Percentiles rank a stretch among this genome's conserved stretches.
Conservation (phyloP, 2,113 vertebrate species). For the Columba livia region DNA sequence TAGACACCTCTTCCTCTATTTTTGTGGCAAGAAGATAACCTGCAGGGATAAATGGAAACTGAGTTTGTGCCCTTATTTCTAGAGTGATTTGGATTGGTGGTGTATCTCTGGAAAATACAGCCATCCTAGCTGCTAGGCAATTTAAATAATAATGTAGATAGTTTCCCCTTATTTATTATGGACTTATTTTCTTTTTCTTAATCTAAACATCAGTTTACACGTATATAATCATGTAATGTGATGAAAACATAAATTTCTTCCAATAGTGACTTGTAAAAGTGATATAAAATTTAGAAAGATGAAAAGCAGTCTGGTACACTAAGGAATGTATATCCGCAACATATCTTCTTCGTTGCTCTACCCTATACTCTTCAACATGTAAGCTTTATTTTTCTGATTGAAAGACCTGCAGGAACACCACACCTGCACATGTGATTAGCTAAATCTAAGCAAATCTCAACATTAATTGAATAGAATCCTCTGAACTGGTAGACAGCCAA, state of each 20-base stretch:
- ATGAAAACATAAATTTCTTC: not conserved
- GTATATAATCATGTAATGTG: not conserved
- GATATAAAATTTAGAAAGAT: not conserved
- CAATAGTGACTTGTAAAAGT: not conserved
- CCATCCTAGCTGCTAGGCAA: not conserved
- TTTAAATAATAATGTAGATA: not conserved
- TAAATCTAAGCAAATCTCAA: not conserved
- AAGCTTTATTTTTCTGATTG: not conserved
- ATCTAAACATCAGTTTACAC: not conserved
- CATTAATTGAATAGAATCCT: not conserved
- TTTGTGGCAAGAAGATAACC: not conserved
- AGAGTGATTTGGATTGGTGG: not conserved
- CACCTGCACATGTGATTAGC: not conserved
- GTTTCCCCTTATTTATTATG: not conserved
- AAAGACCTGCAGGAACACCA: not conserved
- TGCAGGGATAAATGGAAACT: not conserved
- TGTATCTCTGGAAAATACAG: not conserved
- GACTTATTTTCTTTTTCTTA: not conserved
- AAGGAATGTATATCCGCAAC: not conserved
- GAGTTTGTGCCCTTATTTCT: constrained; percentile 4
- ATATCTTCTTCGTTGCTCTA: not conserved
- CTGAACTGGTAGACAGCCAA: not conserved
- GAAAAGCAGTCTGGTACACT: not conserved
- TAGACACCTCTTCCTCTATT: not conserved
- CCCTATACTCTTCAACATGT: not conserved